These are phyloP conservation scores for Corvus moneduloides DNA, from an alignment of 2,113 vertebrate species.

Conservation along the genomic window DNA sequence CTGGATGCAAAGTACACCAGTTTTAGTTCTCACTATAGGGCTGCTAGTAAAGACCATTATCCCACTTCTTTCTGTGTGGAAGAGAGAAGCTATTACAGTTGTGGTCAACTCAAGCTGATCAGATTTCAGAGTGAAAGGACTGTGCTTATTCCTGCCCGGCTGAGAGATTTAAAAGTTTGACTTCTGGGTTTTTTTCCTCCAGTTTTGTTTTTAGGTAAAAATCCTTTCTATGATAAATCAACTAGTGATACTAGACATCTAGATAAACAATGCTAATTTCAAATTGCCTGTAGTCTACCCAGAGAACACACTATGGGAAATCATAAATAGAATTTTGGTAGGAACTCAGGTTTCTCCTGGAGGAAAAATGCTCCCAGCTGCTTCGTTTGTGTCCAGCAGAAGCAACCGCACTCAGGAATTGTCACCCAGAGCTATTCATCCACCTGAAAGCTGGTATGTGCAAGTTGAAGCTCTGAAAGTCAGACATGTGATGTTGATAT, in stretches of 20 bases:
- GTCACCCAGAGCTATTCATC: neutral
- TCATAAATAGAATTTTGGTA: neutral
- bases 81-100: neutral
- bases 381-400: neutral
- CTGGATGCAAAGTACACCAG: neutral
- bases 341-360: neutral
- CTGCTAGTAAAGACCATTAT: neutral
- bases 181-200: neutral
- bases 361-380: neutral
- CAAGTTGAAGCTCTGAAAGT: neutral
- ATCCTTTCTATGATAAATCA: neutral
- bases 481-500: neutral
- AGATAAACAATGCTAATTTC: neutral
- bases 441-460: neutral
- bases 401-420: neutral
- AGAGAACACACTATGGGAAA: neutral
- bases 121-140: neutral
- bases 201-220: neutral
- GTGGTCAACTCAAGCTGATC: too few relatives aligned
- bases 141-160: neutral
- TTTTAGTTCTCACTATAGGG: neutral
- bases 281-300: neutral
- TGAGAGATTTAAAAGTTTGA: neutral
- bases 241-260: neutral
- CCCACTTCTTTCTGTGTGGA: neutral